Evolutionary conservation across 1,140 invertebrate genomes (phyloP).

Genomic region (Drosophila sp.): DNA sequence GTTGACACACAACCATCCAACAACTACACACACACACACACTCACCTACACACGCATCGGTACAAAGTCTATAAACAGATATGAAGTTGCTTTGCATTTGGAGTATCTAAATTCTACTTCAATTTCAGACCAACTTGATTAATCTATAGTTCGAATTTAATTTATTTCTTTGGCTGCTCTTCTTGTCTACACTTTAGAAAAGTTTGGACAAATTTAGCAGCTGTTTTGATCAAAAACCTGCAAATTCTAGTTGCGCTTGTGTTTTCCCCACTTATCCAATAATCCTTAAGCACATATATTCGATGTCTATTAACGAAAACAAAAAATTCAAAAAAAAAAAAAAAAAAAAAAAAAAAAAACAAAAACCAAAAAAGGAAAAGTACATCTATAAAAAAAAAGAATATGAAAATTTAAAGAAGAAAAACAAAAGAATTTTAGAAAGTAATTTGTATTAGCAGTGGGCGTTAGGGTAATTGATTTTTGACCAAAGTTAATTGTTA

Average conservation of each 20-base stretch:
- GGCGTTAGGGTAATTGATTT: constrained; percentile 76
- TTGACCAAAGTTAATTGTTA: constrained; percentile 78
- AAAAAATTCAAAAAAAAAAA: constrained; percentile 30
- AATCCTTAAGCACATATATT: constrained; percentile 66
- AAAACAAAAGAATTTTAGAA: constrained; percentile 50
- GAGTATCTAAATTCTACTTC: constrained; percentile 8
- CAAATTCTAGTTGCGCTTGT: constrained; percentile 34
- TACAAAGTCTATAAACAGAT: constrained; percentile 55
- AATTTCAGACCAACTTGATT: constrained; percentile 45
- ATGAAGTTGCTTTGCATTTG: constrained; percentile 58
- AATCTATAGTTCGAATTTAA: not conserved
- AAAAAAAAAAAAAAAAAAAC: constrained; percentile 30
- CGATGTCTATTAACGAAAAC: constrained; percentile 63
- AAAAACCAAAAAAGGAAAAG: constrained; percentile 34
- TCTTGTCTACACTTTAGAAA: constrained; percentile 36
- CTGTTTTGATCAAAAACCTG: constrained; percentile 25
- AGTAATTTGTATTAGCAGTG: constrained; percentile 58
- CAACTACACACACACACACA: constrained; percentile 43
- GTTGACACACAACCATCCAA: constrained; percentile 62
- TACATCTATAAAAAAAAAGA: constrained; percentile 9
- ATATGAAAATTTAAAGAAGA: constrained; percentile 30
- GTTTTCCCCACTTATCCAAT: constrained; percentile 37
- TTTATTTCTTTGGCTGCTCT: not conserved
- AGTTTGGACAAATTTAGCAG: constrained; percentile 12
- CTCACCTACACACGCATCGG: constrained; percentile 44